phyloP scores from a whole-genome alignment of 53 echinoderm and acorn worm species.

The Antedon mediterranea region DNA sequence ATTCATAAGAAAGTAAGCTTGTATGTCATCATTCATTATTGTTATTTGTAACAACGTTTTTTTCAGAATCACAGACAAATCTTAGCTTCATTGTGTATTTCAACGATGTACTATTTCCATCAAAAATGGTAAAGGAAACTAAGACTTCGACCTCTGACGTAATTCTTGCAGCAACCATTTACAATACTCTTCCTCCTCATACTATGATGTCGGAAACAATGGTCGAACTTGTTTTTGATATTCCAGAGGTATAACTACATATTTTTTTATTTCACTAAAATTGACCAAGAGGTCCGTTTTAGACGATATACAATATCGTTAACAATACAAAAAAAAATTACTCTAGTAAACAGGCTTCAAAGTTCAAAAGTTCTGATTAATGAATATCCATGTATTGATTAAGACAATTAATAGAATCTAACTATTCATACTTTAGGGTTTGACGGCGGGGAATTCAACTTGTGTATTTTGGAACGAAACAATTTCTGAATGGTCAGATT shows the following conservation, averaged over 20 bases:
- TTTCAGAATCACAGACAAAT: not conserved
- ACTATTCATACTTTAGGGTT: not conserved
- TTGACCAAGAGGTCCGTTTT: no score
- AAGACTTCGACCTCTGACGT: not conserved
- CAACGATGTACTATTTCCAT: not conserved
- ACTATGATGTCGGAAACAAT: not conserved
- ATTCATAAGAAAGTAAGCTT: no score
- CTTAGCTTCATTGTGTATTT: slow-evolving; percentile 2
- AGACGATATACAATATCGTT: no score
- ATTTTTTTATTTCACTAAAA: no score
- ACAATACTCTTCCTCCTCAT: not conserved
- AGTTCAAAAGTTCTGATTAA: no score
- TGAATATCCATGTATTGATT: no score
- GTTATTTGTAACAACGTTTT: no score
- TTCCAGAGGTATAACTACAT: not conserved
- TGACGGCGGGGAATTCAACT: not conserved
- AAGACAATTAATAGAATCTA: no score
- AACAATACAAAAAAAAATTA: no score
- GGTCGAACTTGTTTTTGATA: not conserved
- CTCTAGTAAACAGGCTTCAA: no score
- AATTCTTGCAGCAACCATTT: not conserved
- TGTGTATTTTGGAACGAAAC: not conserved
- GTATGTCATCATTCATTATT: no score
- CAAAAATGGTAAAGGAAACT: not conserved
- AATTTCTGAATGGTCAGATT: not conserved